Evolutionary conservation across 2,888 invertebrate genomes (phyloP).

Genomic region (Pemphredon lugubris): DNA sequence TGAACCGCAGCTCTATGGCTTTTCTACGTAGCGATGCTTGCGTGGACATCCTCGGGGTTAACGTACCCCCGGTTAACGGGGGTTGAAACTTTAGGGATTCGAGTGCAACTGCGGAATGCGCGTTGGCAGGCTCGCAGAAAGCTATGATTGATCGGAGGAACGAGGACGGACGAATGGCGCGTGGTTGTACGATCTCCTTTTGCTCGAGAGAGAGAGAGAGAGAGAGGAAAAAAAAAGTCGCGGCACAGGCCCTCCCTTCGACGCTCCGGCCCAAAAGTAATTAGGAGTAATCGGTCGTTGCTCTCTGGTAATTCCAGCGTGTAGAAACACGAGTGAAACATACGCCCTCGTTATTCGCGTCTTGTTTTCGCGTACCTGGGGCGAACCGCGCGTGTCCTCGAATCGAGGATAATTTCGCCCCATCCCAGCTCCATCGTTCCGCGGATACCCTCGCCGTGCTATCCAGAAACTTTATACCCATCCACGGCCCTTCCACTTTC

Average conservation of each 20-base stretch:
- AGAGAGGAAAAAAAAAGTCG: too few relatives aligned
- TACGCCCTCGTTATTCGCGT: neutral
- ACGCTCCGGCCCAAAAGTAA: too few relatives aligned
- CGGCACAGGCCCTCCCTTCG: too few relatives aligned
- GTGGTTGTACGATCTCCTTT: too few relatives aligned
- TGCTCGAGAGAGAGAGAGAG: too few relatives aligned
- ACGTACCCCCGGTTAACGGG: slow-evolving; percentile 27
- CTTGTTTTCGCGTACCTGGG: neutral
- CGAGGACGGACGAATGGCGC: too few relatives aligned
- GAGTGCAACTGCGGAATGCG: neutral
- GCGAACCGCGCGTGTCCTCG: neutral
- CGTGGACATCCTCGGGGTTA: slow-evolving; percentile 42
- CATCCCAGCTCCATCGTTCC: neutral
- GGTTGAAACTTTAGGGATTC: neutral
- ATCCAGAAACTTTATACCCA: slow-evolving; percentile 44
- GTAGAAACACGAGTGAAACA: too few relatives aligned
- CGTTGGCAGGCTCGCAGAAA: too few relatives aligned
- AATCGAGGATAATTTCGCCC: neutral
- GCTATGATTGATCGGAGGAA: too few relatives aligned
- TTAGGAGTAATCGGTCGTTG: too few relatives aligned
- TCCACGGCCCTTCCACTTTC: slow-evolving; percentile 39
- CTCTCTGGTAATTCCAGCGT: too few relatives aligned
- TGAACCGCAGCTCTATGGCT: slow-evolving; percentile 43
- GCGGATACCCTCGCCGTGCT: slow-evolving; percentile 10
- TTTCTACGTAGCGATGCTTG: slow-evolving; percentile 14